These are phyloP conservation scores for Echinarachnius parma DNA, from an alignment of 53 echinoderm and acorn worm species.

Conservation along the genomic window DNA sequence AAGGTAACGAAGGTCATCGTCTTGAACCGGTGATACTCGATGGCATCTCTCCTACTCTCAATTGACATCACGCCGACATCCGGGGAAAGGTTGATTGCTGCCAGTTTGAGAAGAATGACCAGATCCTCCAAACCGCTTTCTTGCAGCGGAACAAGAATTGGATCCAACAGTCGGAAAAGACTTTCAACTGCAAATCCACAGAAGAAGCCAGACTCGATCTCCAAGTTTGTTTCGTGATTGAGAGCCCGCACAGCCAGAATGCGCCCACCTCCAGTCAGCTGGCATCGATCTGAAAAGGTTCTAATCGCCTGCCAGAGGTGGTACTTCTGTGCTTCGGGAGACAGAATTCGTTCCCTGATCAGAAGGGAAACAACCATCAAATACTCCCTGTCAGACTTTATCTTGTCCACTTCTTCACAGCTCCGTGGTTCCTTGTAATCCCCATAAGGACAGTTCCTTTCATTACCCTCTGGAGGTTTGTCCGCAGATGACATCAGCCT, in stretches of 20 bases:
- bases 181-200: conserved; percentile 35
- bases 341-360: conserved; percentile 16
- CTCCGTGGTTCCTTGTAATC: conserved; percentile 11
- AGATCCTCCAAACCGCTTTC: conserved; percentile 27
- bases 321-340: conserved; percentile 12
- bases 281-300: conserved; percentile 9
- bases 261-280: not conserved
- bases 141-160: conserved; percentile 5
- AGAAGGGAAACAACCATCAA: conserved; percentile 13
- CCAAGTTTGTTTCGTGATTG: conserved; percentile 17
- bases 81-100: conserved; percentile 20
- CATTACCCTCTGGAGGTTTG: not conserved
- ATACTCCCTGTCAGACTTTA: conserved; percentile 1
- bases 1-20: not conserved
- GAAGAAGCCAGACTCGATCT: conserved; percentile 12
- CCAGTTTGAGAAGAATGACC: conserved; percentile 15
- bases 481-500: not conserved
- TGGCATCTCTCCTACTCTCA: conserved; percentile 14
- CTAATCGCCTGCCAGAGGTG: conserved; percentile 24
- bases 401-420: not conserved
- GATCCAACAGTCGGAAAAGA: not conserved
- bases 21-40: conserved; percentile 19
- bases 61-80: conserved; percentile 3
- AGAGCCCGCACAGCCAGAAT: conserved; percentile 11
- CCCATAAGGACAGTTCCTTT: conserved; percentile 10